Percentiles rank a stretch among this genome's conserved stretches.
Conservation (phyloP, 2,888 invertebrate species). For the Andrena dorsata region DNA sequence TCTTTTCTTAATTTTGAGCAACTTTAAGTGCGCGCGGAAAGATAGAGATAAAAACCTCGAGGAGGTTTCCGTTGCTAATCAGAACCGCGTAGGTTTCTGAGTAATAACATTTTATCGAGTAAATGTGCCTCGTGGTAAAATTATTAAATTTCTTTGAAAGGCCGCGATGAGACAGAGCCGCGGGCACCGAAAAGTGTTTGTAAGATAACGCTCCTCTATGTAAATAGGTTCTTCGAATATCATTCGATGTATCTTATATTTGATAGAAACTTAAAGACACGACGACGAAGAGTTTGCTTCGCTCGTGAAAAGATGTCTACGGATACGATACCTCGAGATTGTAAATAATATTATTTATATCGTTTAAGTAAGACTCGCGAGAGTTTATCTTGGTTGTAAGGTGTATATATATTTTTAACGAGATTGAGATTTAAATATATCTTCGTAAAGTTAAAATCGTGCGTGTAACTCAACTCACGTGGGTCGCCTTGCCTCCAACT, state of each 20-base stretch:
- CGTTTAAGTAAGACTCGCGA: neutral
- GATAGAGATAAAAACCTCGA: too few relatives aligned
- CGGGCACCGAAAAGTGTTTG: neutral
- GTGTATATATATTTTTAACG: conserved; percentile 34
- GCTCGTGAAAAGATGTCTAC: neutral
- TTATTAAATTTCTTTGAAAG: too few relatives aligned
- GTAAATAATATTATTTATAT: conserved; percentile 41
- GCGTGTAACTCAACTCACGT: conserved; percentile 19
- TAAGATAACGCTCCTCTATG: conserved; percentile 24
- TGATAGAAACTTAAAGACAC: neutral
- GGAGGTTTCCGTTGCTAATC: too few relatives aligned
- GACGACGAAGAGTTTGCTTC: neutral
- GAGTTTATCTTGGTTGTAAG: conserved; percentile 28
- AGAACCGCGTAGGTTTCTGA: too few relatives aligned
- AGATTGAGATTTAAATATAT: conserved; percentile 27
- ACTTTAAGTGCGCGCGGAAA: too few relatives aligned
- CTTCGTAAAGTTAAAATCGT: neutral
- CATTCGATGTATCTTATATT: conserved; percentile 8
- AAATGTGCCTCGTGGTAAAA: too few relatives aligned
- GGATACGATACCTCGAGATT: neutral
- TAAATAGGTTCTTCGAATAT: conserved; percentile 29
- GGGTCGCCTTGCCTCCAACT: conserved; percentile 3
- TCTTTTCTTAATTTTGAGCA: too few relatives aligned
- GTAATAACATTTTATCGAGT: too few relatives aligned
- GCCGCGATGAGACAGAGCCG: too few relatives aligned